Evolutionary conservation across 2,888 invertebrate genomes (phyloP).

Genomic region (Drosophila mercatorum): DNA sequence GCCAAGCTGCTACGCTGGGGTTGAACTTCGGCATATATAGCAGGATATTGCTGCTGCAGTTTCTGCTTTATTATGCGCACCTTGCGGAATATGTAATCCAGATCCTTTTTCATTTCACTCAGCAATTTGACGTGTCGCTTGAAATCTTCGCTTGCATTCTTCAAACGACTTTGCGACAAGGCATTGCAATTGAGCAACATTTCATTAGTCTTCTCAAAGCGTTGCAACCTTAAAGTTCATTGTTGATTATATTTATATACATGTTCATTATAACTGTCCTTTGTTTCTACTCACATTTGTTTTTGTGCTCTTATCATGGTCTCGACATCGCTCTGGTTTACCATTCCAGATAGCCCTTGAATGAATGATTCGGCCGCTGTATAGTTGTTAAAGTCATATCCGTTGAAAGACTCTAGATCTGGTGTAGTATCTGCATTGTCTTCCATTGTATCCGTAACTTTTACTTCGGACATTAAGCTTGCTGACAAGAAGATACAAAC

Average conservation of each 20-base stretch:
- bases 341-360: slow-evolving; percentile 96
- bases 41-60: slow-evolving; percentile 89
- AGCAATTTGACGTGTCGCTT: slow-evolving; percentile 95
- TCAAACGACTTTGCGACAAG: slow-evolving; percentile 94
- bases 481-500: neutral
- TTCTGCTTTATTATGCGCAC: slow-evolving; percentile 93
- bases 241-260: neutral
- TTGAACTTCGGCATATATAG: slow-evolving; percentile 88
- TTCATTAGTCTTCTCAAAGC: slow-evolving; percentile 99
- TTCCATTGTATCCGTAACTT: slow-evolving; percentile 14
- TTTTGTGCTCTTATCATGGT: slow-evolving; percentile 95
- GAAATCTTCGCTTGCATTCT: slow-evolving; percentile 94
- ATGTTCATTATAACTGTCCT: neutral
- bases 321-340: slow-evolving; percentile 95
- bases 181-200: slow-evolving; percentile 99
- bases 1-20: slow-evolving; percentile 84
- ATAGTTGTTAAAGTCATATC: slow-evolving; percentile 95
- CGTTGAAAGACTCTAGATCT: slow-evolving; percentile 87
- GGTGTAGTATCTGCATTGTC: slow-evolving; percentile 63
- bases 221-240: slow-evolving; percentile 89
- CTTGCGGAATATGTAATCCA: slow-evolving; percentile 97
- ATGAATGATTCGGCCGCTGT: slow-evolving; percentile 96
- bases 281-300: slow-evolving; percentile 89
- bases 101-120: slow-evolving; percentile 96
- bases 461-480: slow-evolving; percentile 1